phyloP scores from a whole-genome alignment of 2,888 invertebrate genomes.

The Melinaea marsaeus region DNA sequence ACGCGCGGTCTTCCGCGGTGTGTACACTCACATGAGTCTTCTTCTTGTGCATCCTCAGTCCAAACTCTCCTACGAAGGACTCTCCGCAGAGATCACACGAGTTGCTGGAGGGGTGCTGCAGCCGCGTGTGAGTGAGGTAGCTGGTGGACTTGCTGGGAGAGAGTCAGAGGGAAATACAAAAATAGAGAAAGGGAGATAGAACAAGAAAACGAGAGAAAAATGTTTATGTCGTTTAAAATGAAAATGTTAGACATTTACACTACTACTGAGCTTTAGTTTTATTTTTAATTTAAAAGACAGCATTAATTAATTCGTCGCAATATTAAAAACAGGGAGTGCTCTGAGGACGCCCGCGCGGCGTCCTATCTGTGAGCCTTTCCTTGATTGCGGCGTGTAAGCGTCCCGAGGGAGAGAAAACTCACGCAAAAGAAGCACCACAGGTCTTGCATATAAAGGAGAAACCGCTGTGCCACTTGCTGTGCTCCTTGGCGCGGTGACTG shows the following conservation, averaged over 20 bases:
- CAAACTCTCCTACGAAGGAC: slow-evolving; percentile 52
- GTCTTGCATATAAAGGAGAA: slow-evolving; percentile 48
- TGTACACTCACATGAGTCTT: slow-evolving; percentile 43
- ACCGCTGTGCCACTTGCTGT: slow-evolving; percentile 57
- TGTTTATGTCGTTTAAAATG: not conserved
- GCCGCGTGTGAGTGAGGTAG: slow-evolving; percentile 54
- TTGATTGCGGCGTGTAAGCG: too few relatives aligned
- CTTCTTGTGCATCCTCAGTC: slow-evolving; percentile 54
- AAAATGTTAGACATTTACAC: too few relatives aligned
- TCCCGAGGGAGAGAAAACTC: slow-evolving; percentile 32
- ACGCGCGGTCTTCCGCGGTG: too few relatives aligned
- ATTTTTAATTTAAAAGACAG: too few relatives aligned
- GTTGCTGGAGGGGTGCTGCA: slow-evolving; percentile 51
- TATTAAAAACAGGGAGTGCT: not conserved
- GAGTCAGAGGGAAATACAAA: not conserved
- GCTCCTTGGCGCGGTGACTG: slow-evolving; percentile 56
- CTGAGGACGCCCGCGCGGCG: not conserved
- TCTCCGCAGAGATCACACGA: slow-evolving; percentile 55
- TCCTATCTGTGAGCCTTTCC: too few relatives aligned
- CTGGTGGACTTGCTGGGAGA: slow-evolving; percentile 51
- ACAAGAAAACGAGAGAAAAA: not conserved
- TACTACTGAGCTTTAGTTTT: too few relatives aligned
- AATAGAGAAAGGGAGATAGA: not conserved
- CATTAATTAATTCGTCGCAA: not conserved
- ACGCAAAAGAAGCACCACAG: slow-evolving; percentile 53